Conservation (phyloP, 2,113 vertebrate genomes). For the Odontesthes bonariensis region DNA sequence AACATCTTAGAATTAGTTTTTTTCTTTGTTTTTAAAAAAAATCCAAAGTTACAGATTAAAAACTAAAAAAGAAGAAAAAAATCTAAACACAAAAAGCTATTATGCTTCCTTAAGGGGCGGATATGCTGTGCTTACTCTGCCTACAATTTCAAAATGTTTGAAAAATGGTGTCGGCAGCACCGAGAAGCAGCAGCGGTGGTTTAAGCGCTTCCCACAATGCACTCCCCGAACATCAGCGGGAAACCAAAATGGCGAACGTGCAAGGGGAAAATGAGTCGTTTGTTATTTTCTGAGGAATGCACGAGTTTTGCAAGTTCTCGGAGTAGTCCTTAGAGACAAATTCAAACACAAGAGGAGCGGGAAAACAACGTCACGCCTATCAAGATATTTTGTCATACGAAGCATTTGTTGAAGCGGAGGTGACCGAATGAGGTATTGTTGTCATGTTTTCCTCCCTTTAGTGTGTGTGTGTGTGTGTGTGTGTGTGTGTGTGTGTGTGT, state of each 20-base stretch:
- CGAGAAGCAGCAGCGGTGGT: slow-evolving; percentile 20
- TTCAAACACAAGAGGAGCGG: background rate
- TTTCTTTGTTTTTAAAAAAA: too few species aligned
- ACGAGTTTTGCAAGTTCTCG: slow-evolving; percentile 24
- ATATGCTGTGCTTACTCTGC: slow-evolving; percentile 42
- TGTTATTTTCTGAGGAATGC: slow-evolving; percentile 78
- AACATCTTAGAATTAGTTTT: too few species aligned
- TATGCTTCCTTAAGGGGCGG: slow-evolving; percentile 54
- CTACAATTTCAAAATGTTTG: slow-evolving; percentile 77
- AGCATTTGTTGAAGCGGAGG: slow-evolving; percentile 81
- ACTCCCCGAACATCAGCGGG: slow-evolving; percentile 87
- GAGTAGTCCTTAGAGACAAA: background rate
- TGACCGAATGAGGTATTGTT: slow-evolving; percentile 91
- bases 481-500: too few species aligned
- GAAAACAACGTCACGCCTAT: slow-evolving; percentile 12
- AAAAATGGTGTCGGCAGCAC: slow-evolving; percentile 40
- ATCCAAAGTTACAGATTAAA: background rate
- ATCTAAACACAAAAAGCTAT: fast-evolving
- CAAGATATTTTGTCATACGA: slow-evolving; percentile 72
- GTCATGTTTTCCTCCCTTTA: slow-evolving; percentile 72
- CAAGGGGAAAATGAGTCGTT: slow-evolving; percentile 79
- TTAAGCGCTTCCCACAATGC: slow-evolving; percentile 88
- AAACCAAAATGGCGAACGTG: slow-evolving; percentile 94
- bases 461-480: too few species aligned
- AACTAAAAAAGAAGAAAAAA: background rate